Conservation (phyloP, 2,888 invertebrate species). For the Geophilus truncorum region DNA sequence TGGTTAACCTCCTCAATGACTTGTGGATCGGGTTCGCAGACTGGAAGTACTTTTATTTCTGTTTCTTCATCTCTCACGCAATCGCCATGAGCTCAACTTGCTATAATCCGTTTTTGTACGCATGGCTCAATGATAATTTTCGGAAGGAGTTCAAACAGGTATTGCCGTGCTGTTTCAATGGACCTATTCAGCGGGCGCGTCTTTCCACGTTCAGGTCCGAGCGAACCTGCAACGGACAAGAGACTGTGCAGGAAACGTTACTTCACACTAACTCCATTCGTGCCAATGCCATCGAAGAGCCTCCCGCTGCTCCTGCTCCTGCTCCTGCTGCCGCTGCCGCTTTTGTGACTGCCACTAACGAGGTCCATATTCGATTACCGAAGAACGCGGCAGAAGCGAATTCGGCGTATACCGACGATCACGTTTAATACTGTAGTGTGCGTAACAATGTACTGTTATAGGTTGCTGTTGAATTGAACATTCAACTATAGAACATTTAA, state of each 20-base stretch:
- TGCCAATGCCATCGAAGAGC: background rate
- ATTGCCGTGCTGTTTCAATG: slow-evolving; percentile 40
- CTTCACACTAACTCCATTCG: slow-evolving; percentile 45
- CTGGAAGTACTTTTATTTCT: slow-evolving; percentile 77
- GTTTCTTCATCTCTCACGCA: slow-evolving; percentile 82
- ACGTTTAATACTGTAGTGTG: background rate
- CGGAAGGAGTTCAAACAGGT: slow-evolving; percentile 69
- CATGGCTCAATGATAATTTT: slow-evolving; percentile 93
- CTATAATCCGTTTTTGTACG: slow-evolving; percentile 91
- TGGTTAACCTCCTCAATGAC: slow-evolving; percentile 79
- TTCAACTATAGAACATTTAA: too few species aligned
- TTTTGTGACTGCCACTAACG: background rate
- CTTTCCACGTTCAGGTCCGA: slow-evolving; percentile 51
- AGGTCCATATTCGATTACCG: background rate
- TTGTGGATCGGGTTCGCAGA: slow-evolving; percentile 56
- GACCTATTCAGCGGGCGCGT: slow-evolving; percentile 47
- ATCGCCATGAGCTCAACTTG: slow-evolving; percentile 91
- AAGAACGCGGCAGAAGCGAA: background rate
- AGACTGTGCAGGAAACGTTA: slow-evolving; percentile 65
- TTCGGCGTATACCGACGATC: background rate
- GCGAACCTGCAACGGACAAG: slow-evolving; percentile 67
- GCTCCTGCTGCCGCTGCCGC: background rate
- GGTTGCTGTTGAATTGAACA: too few species aligned
- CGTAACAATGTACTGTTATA: too few species aligned
- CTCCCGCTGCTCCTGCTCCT: background rate